Evolutionary conservation across 1,140 invertebrate genomes (phyloP).

Genomic region (Lasaia peninsularis): DNA sequence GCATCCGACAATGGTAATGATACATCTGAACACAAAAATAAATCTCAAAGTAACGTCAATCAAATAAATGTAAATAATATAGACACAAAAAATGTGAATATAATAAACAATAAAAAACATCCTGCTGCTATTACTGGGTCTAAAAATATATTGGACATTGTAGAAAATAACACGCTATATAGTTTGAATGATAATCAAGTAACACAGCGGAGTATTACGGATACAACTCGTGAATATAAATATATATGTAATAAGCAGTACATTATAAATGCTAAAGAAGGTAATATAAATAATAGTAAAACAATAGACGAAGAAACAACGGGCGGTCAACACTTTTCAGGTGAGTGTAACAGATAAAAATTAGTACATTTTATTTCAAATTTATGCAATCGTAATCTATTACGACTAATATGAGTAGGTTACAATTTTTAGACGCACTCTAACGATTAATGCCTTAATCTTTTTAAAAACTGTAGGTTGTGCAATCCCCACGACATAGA

Average conservation of each 20-base stretch:
- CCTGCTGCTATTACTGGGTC: neutral
- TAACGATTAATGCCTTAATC: too few species aligned
- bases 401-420: neutral
- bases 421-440: too few species aligned
- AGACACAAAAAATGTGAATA: slow-evolving; percentile 17
- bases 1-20: slow-evolving; percentile 1
- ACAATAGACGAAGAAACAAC: neutral
- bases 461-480: too few species aligned
- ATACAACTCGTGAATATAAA: slow-evolving; percentile 25
- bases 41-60: neutral
- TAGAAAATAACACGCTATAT: slow-evolving; percentile 33
- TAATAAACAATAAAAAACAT: slow-evolving; percentile 14
- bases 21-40: neutral
- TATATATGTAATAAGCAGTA: slow-evolving; percentile 50
- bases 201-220: neutral
- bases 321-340: slow-evolving; percentile 1
- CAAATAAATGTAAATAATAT: neutral
- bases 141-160: slow-evolving; percentile 14
- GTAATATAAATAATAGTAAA: neutral
- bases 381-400: too few species aligned
- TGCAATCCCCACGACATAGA: too few species aligned
- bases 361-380: neutral
- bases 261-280: slow-evolving; percentile 38
- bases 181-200: slow-evolving; percentile 33
- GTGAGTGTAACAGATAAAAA: neutral